Conservation (phyloP, 2,888 invertebrate species). For the Mechanitis messenoides region DNA sequence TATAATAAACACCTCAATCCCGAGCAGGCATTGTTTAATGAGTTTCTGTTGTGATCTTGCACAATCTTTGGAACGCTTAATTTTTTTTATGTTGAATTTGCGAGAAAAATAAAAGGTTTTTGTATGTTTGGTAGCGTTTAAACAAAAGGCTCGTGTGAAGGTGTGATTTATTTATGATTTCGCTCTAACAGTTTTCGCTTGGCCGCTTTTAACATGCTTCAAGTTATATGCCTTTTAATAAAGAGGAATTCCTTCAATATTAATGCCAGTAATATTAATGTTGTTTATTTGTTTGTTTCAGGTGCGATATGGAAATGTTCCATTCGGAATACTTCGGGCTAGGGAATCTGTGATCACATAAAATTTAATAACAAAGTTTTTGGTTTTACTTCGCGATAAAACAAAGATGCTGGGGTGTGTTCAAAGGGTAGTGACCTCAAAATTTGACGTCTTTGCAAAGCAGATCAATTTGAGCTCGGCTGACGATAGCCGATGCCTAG, state of each 20-base stretch:
- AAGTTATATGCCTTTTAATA: constrained; percentile 34
- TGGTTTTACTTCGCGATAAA: constrained; percentile 48
- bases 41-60: constrained; percentile 75
- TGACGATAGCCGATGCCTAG: constrained; percentile 72
- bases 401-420: constrained; percentile 74
- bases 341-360: constrained; percentile 41
- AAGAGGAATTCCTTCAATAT: constrained; percentile 11
- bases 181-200: constrained; percentile 60
- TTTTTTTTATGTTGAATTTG: constrained; percentile 56
- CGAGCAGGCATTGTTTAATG: constrained; percentile 74
- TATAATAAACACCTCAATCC: constrained; percentile 77
- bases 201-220: constrained; percentile 63
- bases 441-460: constrained; percentile 45
- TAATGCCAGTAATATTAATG: constrained; percentile 8
- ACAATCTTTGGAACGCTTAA: constrained; percentile 61
- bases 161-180: constrained; percentile 75
- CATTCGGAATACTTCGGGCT: constrained; percentile 39
- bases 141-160: constrained; percentile 72
- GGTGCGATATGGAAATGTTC: constrained; percentile 65
- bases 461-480: constrained; percentile 64
- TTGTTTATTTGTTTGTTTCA: constrained; percentile 62
- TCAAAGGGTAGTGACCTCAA: constrained; percentile 63
- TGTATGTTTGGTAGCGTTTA: constrained; percentile 73
- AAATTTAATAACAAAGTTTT: constrained; percentile 40
- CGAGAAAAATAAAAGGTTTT: constrained; percentile 66